Conservation (phyloP, 2,113 vertebrate genomes). For the Hystrix brachyura region DNA sequence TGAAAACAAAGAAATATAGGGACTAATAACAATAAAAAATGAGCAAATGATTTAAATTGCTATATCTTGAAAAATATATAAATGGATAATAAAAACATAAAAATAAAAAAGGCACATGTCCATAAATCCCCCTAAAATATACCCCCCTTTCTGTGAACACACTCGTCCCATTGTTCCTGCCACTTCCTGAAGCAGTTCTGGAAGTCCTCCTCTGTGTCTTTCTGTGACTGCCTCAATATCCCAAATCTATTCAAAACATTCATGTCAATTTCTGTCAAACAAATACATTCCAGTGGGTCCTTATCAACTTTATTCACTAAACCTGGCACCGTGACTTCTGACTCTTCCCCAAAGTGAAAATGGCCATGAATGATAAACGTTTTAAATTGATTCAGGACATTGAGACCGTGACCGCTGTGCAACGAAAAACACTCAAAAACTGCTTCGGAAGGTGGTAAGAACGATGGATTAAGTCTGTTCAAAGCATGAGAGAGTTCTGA, state of each 20-base stretch:
- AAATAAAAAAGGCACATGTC: neutral
- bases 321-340: neutral
- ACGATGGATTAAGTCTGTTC: neutral
- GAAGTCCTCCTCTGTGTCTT: neutral
- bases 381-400: neutral
- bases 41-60: too few relatives aligned
- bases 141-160: neutral
- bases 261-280: neutral
- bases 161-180: neutral
- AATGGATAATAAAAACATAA: too few relatives aligned
- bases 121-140: neutral
- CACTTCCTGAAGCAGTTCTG: neutral
- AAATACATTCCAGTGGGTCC: neutral
- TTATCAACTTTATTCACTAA: neutral
- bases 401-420: neutral
- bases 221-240: neutral
- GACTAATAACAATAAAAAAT: too few relatives aligned
- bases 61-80: too few relatives aligned
- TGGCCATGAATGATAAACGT: neutral
- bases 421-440: neutral
- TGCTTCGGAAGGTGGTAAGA: neutral
- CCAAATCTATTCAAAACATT: neutral
- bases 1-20: too few relatives aligned
- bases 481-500: neutral
- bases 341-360: neutral